phyloP scores from a whole-genome alignment of 2,113 vertebrate genomes.

The Lepus timidus region DNA sequence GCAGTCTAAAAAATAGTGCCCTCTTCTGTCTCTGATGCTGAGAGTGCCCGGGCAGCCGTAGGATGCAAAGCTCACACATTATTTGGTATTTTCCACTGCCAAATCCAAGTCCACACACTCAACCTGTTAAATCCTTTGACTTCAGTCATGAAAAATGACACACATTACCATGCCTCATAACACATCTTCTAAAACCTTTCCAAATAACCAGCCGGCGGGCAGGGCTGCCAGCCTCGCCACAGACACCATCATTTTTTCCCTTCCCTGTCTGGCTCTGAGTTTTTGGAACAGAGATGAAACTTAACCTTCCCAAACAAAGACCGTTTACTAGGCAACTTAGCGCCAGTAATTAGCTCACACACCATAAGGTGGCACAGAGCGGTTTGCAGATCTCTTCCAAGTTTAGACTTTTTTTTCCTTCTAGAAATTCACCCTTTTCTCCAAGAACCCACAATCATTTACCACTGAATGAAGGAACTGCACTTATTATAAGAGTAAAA shows the following conservation, averaged over 20 bases:
- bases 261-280: conserved; percentile 83
- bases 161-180: conserved; percentile 79
- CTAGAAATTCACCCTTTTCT: conserved; percentile 60
- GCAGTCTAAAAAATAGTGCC: conserved; percentile 11
- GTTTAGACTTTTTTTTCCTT: not conserved
- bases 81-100: conserved; percentile 76
- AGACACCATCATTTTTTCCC: conserved; percentile 84
- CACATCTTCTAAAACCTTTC: conserved; percentile 82
- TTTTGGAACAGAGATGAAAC: conserved; percentile 79
- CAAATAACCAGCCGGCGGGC: conserved; percentile 73
- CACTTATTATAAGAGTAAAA: conserved; percentile 70
- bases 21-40: conserved; percentile 32
- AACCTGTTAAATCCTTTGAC: conserved; percentile 83
- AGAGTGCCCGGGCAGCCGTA: conserved; percentile 27
- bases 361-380: conserved; percentile 55
- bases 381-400: conserved; percentile 64
- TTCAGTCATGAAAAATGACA: conserved; percentile 80
- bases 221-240: conserved; percentile 63
- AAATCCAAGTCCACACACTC: conserved; percentile 70
- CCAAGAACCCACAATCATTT: conserved; percentile 62
- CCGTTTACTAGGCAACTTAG: conserved; percentile 85
- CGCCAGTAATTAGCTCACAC: conserved; percentile 84
- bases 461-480: conserved; percentile 48
- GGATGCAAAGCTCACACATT: conserved; percentile 32
- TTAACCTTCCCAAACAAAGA: conserved; percentile 82